These are phyloP conservation scores for Pissodes strobi DNA, from an alignment of 1,140 invertebrate genomes.

Conservation along the genomic window DNA sequence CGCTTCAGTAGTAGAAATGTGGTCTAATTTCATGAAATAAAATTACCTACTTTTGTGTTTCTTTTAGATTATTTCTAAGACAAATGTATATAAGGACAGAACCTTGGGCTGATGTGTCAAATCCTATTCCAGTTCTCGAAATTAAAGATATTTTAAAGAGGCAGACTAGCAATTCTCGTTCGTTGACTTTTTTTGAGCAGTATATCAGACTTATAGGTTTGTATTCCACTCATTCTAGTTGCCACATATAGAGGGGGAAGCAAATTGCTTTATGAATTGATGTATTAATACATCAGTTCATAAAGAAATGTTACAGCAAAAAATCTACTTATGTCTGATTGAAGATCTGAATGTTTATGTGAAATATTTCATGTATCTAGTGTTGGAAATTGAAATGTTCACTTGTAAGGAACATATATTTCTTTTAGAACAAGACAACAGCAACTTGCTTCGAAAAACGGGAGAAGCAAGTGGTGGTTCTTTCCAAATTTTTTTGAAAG, in stretches of 20 bases:
- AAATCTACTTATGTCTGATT: too few species aligned
- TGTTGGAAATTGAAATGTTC: too few species aligned
- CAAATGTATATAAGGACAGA: constrained; percentile 77
- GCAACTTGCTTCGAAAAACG: constrained; percentile 70
- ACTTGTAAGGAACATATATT: too few species aligned
- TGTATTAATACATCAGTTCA: too few species aligned
- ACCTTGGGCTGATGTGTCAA: constrained; percentile 72
- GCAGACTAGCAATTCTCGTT: constrained; percentile 60
- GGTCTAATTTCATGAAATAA: too few species aligned
- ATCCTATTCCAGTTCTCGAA: constrained; percentile 74
- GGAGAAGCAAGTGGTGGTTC: constrained; percentile 81
- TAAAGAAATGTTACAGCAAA: too few species aligned
- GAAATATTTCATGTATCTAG: too few species aligned
- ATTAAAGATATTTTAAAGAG: constrained; percentile 65
- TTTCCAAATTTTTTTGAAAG: constrained; percentile 70
- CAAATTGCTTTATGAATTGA: too few species aligned
- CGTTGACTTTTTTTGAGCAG: constrained; percentile 75
- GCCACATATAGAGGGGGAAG: too few species aligned
- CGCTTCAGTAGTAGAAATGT: too few species aligned
- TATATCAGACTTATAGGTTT: constrained; percentile 77
- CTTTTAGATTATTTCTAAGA: constrained; percentile 63
- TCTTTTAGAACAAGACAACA: constrained; percentile 71
- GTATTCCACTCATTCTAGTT: too few species aligned
- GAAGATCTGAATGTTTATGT: too few species aligned
- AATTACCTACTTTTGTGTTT: background rate